Conservation (phyloP, 1,140 invertebrate genomes). For the Trichonephila clavata region DNA sequence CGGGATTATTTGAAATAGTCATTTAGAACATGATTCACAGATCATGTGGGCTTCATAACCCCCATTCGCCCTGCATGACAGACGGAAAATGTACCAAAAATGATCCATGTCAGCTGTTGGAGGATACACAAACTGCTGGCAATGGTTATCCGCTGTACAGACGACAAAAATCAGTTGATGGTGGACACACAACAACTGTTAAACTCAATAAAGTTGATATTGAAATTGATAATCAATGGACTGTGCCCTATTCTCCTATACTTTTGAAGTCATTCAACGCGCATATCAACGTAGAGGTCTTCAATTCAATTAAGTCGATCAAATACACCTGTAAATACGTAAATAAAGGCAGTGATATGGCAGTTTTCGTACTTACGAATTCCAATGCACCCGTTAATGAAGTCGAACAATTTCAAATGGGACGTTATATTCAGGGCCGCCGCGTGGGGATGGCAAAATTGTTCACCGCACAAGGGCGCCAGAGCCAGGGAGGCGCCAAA, state of each 20-base stretch:
- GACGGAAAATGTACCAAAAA: neutral
- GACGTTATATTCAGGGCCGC: no score
- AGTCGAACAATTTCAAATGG: no score
- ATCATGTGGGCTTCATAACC: neutral
- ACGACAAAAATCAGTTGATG: neutral
- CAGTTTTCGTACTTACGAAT: slow-evolving; percentile 17
- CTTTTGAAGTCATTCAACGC: slow-evolving; percentile 16
- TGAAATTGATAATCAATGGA: slow-evolving; percentile 4
- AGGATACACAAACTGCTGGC: slow-evolving; percentile 21
- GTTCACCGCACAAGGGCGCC: no score
- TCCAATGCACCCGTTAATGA: neutral
- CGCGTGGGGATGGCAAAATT: no score
- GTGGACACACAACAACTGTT: neutral
- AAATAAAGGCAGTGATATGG: neutral
- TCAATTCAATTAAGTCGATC: slow-evolving; percentile 18
- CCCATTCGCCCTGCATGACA: slow-evolving; percentile 1
- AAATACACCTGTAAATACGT: slow-evolving; percentile 73
- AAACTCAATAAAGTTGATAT: no score
- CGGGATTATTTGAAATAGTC: neutral
- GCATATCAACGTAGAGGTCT: slow-evolving; percentile 36
- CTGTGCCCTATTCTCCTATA: slow-evolving; percentile 6
- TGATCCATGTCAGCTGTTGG: neutral
- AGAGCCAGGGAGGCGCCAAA: no score
- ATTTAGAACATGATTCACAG: slow-evolving; percentile 81
- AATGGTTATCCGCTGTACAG: slow-evolving; percentile 59